phyloP scores from a whole-genome alignment of 2,113 vertebrate genomes.

The Euleptes europaea region DNA sequence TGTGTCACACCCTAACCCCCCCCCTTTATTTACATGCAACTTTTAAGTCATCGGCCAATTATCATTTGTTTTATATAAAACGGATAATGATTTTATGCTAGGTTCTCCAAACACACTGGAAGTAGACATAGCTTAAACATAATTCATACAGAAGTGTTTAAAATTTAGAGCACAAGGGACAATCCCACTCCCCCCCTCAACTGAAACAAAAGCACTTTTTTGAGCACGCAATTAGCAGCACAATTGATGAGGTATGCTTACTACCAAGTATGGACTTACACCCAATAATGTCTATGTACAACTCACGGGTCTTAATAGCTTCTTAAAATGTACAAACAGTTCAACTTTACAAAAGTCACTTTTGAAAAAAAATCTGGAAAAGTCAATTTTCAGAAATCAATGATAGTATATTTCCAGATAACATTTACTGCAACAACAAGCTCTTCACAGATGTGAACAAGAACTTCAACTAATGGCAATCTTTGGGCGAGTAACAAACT shows the following conservation, averaged over 20 bases:
- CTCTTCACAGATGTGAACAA: not conserved
- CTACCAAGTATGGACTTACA: not conserved
- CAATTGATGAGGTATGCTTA: not conserved
- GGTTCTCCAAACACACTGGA: not conserved
- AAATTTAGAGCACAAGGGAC: not conserved
- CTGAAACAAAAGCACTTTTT: not conserved
- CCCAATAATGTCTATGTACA: not conserved
- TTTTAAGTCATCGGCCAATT: not conserved
- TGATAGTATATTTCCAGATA: slow-evolving; percentile 22
- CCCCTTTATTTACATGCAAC: not conserved
- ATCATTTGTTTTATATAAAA: not conserved
- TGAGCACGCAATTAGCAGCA: not conserved
- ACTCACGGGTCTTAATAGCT: not conserved
- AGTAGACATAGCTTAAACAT: not conserved
- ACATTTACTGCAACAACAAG: not conserved
- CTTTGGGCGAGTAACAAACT: not conserved
- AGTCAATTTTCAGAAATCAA: slow-evolving; percentile 21
- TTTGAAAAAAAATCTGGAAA: slow-evolving; percentile 1
- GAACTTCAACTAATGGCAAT: not conserved
- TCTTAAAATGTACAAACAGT: not conserved
- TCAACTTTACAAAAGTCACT: slow-evolving; percentile 9
- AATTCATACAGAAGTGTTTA: not conserved
- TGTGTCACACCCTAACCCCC: not conserved
- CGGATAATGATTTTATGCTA: not conserved
- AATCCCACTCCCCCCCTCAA: not conserved